Conservation (phyloP, 2,797 vertebrate species). For the Pristis pectinata region DNA sequence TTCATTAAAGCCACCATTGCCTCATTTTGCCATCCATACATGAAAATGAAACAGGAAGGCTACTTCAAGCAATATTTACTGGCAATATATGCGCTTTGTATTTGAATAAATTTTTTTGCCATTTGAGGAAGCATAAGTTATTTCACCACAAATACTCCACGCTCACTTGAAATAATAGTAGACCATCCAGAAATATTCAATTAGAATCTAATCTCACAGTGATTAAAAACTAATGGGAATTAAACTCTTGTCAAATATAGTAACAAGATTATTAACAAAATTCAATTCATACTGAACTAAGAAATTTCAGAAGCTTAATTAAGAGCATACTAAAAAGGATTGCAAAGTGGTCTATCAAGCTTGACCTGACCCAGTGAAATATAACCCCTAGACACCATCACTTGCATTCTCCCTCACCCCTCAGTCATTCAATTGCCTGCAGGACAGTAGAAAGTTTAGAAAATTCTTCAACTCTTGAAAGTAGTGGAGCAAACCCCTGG, state of each 20-base stretch:
- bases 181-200: not conserved
- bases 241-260: not conserved
- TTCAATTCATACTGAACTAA: not conserved
- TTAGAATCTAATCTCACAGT: not conserved
- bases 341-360: not conserved
- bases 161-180: not conserved
- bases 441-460: not conserved
- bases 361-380: not conserved
- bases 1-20: not conserved
- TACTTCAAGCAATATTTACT: not conserved
- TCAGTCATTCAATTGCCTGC: not conserved
- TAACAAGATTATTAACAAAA: not conserved
- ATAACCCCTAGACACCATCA: not conserved
- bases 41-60: not conserved
- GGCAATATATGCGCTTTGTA: not conserved
- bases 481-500: not conserved
- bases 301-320: not conserved
- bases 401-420: not conserved
- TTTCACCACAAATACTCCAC: not conserved
- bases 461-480: not conserved
- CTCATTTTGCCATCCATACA: not conserved
- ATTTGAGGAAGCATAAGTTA: not conserved
- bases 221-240: not conserved
- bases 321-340: not conserved
- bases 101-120: not conserved